phyloP scores from a whole-genome alignment of 2,888 invertebrate genomes.

The Keiferia lycopersicella region DNA sequence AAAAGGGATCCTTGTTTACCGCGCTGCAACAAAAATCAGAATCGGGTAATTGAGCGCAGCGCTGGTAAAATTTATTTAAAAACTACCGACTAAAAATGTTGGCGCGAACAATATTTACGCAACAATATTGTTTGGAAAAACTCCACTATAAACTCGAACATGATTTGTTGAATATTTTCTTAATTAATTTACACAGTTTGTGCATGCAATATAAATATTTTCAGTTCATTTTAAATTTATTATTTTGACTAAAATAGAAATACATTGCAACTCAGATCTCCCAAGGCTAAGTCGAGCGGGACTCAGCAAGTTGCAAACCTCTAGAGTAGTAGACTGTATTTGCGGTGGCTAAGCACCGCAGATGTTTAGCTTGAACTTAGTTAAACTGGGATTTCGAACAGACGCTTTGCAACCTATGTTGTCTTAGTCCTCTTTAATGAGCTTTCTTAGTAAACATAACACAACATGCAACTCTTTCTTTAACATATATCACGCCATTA shows the following conservation, averaged over 20 bases:
- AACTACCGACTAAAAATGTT: conserved; percentile 11
- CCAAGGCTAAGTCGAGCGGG: background rate
- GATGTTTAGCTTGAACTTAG: conserved; percentile 17
- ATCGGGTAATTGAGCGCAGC: conserved; percentile 6
- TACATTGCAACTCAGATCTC: background rate
- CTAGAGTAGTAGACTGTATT: conserved; percentile 12
- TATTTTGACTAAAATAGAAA: background rate
- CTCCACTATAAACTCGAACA: background rate
- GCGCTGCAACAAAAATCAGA: background rate
- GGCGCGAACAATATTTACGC: background rate
- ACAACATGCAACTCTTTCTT: too few species aligned
- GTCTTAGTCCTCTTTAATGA: background rate
- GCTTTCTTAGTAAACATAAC: too few species aligned
- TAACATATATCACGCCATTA: too few species aligned
- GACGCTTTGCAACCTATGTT: background rate
- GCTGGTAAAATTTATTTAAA: conserved; percentile 5
- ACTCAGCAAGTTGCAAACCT: conserved; percentile 9
- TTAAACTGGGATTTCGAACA: conserved; percentile 1
- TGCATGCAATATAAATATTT: background rate
- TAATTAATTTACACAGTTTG: background rate
- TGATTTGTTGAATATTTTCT: background rate
- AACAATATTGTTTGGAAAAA: background rate
- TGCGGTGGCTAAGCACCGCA: conserved; percentile 16
- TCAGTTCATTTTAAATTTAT: background rate
- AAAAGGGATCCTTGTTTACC: background rate